Conservation (phyloP, 2,113 vertebrate genomes). For the Aleadryas rufinucha region DNA sequence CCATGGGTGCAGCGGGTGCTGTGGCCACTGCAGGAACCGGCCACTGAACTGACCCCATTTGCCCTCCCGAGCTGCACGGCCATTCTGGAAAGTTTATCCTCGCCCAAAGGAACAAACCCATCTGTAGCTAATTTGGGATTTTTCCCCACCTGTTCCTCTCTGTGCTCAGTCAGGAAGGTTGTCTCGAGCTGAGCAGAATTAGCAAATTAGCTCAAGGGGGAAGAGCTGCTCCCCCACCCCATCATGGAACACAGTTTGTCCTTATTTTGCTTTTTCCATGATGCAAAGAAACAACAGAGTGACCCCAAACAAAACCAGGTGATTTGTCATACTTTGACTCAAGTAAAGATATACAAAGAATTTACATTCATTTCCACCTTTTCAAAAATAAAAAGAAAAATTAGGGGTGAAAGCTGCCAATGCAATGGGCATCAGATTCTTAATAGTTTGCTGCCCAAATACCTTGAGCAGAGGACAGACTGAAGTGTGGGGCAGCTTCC, state of each 20-base stretch:
- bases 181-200: background rate
- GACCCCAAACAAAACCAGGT: background rate
- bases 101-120: background rate
- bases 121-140: background rate
- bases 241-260: background rate
- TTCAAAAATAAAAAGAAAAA: background rate
- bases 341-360: background rate
- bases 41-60: background rate
- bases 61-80: background rate
- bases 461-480: background rate
- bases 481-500: background rate
- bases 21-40: background rate
- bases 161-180: background rate
- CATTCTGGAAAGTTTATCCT: background rate
- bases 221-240: background rate
- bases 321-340: background rate
- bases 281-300: background rate
- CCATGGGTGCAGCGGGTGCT: rapidly evolving
- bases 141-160: background rate
- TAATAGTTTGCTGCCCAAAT: background rate
- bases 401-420: background rate
- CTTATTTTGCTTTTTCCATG: background rate
- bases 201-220: background rate
- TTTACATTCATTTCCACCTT: background rate
- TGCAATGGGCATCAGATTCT: background rate